Conservation (phyloP, 2,113 vertebrate genomes). For the Hemiscyllium ocellatum region DNA sequence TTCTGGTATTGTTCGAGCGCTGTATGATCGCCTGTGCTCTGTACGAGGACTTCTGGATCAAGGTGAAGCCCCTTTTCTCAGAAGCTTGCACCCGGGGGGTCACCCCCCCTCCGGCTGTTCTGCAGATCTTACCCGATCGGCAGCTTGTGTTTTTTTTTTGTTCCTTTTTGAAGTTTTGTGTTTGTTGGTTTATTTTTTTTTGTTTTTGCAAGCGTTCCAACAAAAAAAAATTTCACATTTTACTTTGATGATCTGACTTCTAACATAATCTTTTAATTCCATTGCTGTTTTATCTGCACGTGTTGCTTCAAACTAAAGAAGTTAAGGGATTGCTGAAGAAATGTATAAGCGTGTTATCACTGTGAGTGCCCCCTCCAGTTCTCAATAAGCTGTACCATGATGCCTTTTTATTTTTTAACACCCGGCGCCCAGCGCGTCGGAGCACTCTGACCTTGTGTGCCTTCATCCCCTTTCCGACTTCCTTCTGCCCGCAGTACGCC, state of each 20-base stretch:
- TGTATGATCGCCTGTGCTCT: constrained; percentile 75
- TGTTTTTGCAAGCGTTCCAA: constrained; percentile 33
- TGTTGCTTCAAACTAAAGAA: constrained; percentile 39
- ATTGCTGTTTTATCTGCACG: constrained; percentile 40
- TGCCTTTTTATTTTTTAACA: constrained; percentile 30
- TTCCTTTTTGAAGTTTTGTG: neutral
- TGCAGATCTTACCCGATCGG: neutral
- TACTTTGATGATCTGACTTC: constrained; percentile 38
- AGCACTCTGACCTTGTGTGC: too few relatives aligned
- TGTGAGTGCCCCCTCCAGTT: constrained; percentile 41
- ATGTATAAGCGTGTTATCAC: constrained; percentile 39
- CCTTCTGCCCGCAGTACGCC: constrained; percentile 53
- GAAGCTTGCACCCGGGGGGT: neutral
- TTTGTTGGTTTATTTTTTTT: constrained; percentile 21
- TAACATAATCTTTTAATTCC: constrained; percentile 41
- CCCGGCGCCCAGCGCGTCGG: neutral
- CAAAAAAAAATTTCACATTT: constrained; percentile 32
- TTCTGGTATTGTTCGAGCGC: constrained; percentile 69
- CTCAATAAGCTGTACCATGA: constrained; percentile 36
- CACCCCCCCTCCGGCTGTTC: neutral
- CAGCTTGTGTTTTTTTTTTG: neutral
- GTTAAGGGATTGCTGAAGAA: constrained; percentile 40
- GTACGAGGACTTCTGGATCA: constrained; percentile 76
- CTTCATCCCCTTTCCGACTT: too few relatives aligned
- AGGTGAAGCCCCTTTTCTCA: constrained; percentile 50